Evolutionary conservation across 2,797 vertebrate species (phyloP), one percentile per base, ranked within the genome.

Genomic region (Streptopelia turtur): DNA sequence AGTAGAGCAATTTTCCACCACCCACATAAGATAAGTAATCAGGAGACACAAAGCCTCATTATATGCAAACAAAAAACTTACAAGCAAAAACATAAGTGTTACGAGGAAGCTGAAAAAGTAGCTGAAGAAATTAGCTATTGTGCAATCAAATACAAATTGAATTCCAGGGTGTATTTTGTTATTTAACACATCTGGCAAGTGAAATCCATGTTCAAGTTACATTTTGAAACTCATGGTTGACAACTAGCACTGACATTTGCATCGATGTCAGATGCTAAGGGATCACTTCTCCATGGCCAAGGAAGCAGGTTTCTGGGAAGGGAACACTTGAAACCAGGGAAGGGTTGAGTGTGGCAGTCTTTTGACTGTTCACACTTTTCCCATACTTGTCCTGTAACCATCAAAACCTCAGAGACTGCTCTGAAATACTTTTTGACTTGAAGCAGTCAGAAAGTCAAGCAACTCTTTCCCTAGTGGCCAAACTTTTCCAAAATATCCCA

Each of bases 11-110:
- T 94, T 96, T 94, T 94, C 70, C 94, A 94, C 94, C 95, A 96
- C 94, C 95, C 95, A 96, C 95, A 89, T 84, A 74, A 96, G 95
- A 95, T 96, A 96, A 95, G 90, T 63, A 90, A 88, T 88, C 86
- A 70, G 45, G 83, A 94, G 94, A 93, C 77, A 96, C 52, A 94
- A 95, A 94, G 63, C 66, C 74, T 92, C 75, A 95, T 92, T 96
- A 94, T 94, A 96, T 27, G 35, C 74, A 93, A 94, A 94, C 89
- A 96, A 96, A 96, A 97, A 94, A 66, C 70, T 84, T 90, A 90
- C 87, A 94, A 90, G 90, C 39, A 60, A 90, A 96, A 95, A 66
- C 90, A 91, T 33, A 97, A 95, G 49, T 43, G 39, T 65, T 91
- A 89, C 60, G 83, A 94, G 86, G 88, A 90, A 94, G 52, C 80